A percentile compares a stretch with the other conserved stretches of the same genome.
Conservation (phyloP, 2,113 vertebrate species). For the Dicentrarchus labrax region DNA sequence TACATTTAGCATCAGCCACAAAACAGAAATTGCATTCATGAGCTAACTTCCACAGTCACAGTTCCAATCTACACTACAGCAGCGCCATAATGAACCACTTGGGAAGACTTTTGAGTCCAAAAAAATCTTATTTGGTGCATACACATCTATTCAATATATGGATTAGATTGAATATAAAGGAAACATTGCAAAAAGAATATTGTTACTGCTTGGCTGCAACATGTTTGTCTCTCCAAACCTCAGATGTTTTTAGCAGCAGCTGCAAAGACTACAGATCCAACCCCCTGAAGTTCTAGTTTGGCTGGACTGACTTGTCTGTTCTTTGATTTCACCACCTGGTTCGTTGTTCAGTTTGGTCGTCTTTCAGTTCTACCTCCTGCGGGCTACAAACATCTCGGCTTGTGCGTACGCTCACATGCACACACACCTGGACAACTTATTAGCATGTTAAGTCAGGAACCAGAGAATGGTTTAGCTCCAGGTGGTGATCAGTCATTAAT, state of each 20-base stretch:
- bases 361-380: slow-evolving; percentile 74
- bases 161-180: neutral
- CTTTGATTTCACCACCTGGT: slow-evolving; percentile 81
- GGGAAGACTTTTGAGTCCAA: neutral
- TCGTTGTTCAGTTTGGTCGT: slow-evolving; percentile 75
- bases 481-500: slow-evolving; percentile 77
- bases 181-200: slow-evolving; percentile 1
- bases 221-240: slow-evolving; percentile 33
- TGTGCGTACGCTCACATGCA: slow-evolving; percentile 13
- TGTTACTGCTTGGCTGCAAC: slow-evolving; percentile 12
- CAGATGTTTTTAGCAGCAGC: slow-evolving; percentile 67
- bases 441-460: slow-evolving; percentile 73
- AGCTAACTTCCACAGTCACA: neutral
- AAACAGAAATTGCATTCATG: neutral
- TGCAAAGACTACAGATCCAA: slow-evolving; percentile 62
- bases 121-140: neutral
- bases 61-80: neutral
- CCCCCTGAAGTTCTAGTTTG: slow-evolving; percentile 70
- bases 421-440: slow-evolving; percentile 70
- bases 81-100: neutral
- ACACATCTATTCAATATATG: neutral
- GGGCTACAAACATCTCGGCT: slow-evolving; percentile 58
- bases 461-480: slow-evolving; percentile 58
- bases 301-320: slow-evolving; percentile 69
- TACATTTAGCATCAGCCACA: neutral